A percentile compares a stretch with the other conserved stretches of the same genome.
Conservation (phyloP, 2,113 vertebrate genomes). For the Sorex fumeus region DNA sequence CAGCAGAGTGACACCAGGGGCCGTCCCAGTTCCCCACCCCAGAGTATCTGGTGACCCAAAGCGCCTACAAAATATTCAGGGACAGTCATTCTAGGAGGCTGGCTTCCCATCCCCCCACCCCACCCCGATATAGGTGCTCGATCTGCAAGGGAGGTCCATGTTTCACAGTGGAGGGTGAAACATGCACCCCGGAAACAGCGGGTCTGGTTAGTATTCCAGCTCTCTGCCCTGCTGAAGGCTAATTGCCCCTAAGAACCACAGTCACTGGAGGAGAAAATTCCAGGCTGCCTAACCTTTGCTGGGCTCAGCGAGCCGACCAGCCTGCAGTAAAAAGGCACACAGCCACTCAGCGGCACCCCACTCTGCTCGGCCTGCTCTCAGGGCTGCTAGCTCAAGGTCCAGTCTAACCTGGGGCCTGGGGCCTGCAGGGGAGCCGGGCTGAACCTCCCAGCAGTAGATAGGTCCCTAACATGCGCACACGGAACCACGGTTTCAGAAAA, state of each 20-base stretch:
- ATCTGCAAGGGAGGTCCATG: not conserved
- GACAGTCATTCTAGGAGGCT: not conserved
- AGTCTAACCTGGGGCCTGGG: not conserved
- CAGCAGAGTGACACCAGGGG: not conserved
- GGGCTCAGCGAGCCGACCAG: slow-evolving; percentile 71
- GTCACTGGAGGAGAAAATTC: slow-evolving; percentile 86
- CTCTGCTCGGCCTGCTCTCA: slow-evolving; percentile 63
- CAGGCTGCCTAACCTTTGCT: slow-evolving; percentile 81
- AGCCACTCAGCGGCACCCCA: not conserved
- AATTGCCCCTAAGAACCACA: slow-evolving; percentile 87
- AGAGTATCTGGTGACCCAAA: not conserved
- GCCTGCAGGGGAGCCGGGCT: not conserved
- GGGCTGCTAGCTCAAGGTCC: not conserved
- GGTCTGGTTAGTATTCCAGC: slow-evolving; percentile 82
- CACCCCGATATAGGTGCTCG: not conserved
- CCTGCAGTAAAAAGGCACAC: not conserved
- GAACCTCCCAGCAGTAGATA: not conserved
- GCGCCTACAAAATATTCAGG: not conserved
- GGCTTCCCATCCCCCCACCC: not conserved
- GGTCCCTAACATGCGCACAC: not conserved
- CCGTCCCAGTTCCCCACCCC: not conserved
- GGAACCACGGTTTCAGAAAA: not conserved
- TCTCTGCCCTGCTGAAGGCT: slow-evolving; percentile 68
- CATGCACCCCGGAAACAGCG: not conserved
- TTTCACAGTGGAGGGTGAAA: not conserved